Evolutionary conservation across 2,888 invertebrate species (phyloP).

Genomic region (Philereme transversata): DNA sequence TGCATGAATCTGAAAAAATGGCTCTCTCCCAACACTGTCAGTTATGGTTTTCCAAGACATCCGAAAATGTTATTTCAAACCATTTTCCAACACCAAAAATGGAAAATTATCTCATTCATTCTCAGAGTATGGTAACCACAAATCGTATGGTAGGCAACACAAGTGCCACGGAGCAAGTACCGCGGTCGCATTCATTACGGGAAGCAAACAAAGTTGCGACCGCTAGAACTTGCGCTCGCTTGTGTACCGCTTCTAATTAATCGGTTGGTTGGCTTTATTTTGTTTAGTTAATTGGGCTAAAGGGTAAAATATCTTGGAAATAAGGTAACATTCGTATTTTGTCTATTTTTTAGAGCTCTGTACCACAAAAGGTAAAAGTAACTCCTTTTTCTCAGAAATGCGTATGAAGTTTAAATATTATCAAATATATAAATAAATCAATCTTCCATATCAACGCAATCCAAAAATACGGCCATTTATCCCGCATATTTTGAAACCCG

Average conservation of each 20-base stretch:
- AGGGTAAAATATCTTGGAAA: not conserved
- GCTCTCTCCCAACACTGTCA: not conserved
- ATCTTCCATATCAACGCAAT: too few relatives aligned
- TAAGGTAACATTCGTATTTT: too few relatives aligned
- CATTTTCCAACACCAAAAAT: constrained; percentile 7
- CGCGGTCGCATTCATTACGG: constrained; percentile 60
- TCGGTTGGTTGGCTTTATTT: constrained; percentile 37
- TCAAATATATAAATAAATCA: too few relatives aligned
- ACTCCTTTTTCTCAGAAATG: too few relatives aligned
- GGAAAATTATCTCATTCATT: constrained; percentile 7
- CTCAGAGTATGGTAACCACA: constrained; percentile 11
- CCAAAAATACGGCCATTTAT: too few relatives aligned
- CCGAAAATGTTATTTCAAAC: not conserved
- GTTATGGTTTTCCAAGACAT: not conserved
- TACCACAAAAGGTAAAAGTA: too few relatives aligned
- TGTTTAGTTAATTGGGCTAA: constrained; percentile 25
- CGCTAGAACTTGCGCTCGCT: constrained; percentile 51
- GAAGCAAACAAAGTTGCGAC: constrained; percentile 54
- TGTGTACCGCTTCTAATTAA: constrained; percentile 43
- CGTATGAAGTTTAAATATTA: too few relatives aligned
- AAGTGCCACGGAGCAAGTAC: constrained; percentile 44
- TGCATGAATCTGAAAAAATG: not conserved
- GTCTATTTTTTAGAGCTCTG: too few relatives aligned
- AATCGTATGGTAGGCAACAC: constrained; percentile 43
- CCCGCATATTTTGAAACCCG: too few relatives aligned